Base-by-base conservation (phyloP, 53 echinoderm and acorn worm genomes). In the Arbacia lixula region DNA sequence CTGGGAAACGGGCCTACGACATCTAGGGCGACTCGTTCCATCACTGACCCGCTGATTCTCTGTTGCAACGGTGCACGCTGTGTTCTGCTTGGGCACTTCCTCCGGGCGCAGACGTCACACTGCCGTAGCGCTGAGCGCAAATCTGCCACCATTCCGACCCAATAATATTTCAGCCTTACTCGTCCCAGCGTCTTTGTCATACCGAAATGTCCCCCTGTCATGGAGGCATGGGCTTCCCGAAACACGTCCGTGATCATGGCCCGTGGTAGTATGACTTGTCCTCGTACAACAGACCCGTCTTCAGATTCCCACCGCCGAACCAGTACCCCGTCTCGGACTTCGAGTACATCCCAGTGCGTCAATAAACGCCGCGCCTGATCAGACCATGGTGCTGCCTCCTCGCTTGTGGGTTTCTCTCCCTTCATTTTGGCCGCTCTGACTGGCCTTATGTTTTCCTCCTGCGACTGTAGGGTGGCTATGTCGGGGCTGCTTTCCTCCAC, bases 121-220 rank as follows among this genome's bases (percentile, higher is more conserved):
- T 64, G 34, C 0, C 66, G 36, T 31, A 63, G 2, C 3, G 33
- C 36, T n/a, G 65, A 46, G 17, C 66, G 25, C 25, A 67, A 3
- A 33, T 83, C 83, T 1, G 52, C 65, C 12, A 2, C 6, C 65
- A 64, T 63, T 14, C 51, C 66, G 28, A 52, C 65, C 83, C 53
- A 83, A 22, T 30, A 83, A 22, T 50, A 83, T 19, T 27, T 40
- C 25, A 28, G 63, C 31, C 63, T 25, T 1, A 31, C 65, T 4
- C 63, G 42, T 10, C 30, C 83, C 1, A 83, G 28, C 17, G 22
- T 24, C 63, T 83, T 83, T 9, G 42, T 16, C 0, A 62, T 3
- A 10, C 83, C 83, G n/a, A 83, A 63, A 50, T 83, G 83, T 8
- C 66, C 83, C 2, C 39, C 36, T 26, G 42, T 26, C 24, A 12